phyloP scores from a whole-genome alignment of 2,113 vertebrate species.

The Thinocorus orbignyianus region DNA sequence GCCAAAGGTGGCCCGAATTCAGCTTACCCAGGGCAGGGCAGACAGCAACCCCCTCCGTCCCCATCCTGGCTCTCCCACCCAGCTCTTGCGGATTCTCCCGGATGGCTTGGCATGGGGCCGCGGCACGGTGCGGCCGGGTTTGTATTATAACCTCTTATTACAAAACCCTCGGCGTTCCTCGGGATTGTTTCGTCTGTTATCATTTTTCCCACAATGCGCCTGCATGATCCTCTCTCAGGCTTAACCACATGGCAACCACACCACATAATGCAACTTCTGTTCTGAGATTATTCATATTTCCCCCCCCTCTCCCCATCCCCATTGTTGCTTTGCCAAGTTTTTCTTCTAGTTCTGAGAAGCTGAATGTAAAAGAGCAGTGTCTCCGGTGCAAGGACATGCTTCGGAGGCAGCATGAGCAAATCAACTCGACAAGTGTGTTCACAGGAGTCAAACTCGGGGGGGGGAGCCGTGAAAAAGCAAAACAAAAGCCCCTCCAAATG shows the following conservation, averaged over 20 bases:
- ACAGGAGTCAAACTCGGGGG: not conserved
- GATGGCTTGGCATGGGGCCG: not conserved
- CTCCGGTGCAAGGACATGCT: slow-evolving; percentile 17
- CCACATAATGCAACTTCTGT: slow-evolving; percentile 30
- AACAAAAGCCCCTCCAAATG: slow-evolving; percentile 46
- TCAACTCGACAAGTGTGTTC: slow-evolving; percentile 28
- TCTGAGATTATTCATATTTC: not conserved
- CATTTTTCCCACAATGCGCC: not conserved
- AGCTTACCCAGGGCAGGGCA: no score
- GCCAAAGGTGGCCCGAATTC: not conserved
- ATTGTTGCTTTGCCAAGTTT: slow-evolving; percentile 35
- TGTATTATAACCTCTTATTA: not conserved
- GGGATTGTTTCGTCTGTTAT: not conserved
- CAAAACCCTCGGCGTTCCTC: slow-evolving; percentile 25
- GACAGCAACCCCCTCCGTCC: no score
- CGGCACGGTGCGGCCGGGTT: not conserved
- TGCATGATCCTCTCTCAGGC: slow-evolving; percentile 2
- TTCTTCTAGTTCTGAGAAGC: slow-evolving; percentile 30
- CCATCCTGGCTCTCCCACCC: not conserved
- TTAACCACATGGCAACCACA: slow-evolving; percentile 48
- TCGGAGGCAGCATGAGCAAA: slow-evolving; percentile 20
- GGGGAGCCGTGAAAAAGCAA: not conserved
- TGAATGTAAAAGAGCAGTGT: slow-evolving; percentile 48
- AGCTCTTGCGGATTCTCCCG: not conserved
- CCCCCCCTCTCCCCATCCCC: no score